Conservation (phyloP, 1,140 invertebrate species). For the Drosophila paulistorum region DNA sequence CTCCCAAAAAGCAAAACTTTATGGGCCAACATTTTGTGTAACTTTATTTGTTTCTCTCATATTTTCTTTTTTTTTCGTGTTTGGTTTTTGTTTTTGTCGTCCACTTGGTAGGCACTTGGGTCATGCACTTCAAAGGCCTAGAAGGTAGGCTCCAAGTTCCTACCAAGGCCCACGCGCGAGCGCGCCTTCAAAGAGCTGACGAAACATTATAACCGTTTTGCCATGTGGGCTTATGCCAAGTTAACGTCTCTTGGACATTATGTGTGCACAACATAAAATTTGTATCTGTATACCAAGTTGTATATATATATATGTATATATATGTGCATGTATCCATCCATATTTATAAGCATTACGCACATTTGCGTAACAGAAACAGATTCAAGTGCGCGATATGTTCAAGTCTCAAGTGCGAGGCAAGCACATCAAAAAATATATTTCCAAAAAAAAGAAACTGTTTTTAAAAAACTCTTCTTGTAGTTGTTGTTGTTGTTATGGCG, state of each 20-base stretch:
- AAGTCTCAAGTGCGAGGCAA: constrained; percentile 60
- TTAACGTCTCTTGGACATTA: constrained; percentile 24
- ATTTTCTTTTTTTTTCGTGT: not conserved
- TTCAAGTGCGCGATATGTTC: constrained; percentile 74
- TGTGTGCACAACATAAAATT: not conserved
- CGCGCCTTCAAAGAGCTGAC: constrained; percentile 11
- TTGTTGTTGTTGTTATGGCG: constrained; percentile 26
- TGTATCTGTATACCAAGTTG: constrained; percentile 1
- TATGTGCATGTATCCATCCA: constrained; percentile 53
- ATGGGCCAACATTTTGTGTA: constrained; percentile 67
- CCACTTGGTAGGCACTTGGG: constrained; percentile 64
- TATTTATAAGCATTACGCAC: constrained; percentile 76
- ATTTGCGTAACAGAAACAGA: constrained; percentile 80
- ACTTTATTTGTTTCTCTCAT: constrained; percentile 41
- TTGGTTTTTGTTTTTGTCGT: constrained; percentile 23
- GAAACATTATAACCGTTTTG: constrained; percentile 15
- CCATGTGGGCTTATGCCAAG: constrained; percentile 10
- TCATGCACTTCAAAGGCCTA: constrained; percentile 22
- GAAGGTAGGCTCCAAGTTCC: constrained; percentile 53
- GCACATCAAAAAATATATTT: constrained; percentile 39
- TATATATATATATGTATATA: not conserved
- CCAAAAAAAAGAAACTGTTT: constrained; percentile 50
- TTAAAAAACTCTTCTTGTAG: constrained; percentile 48
- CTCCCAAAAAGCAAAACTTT: constrained; percentile 38
- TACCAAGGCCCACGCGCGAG: constrained; percentile 26